These are phyloP conservation scores for Brassicogethes aeneus DNA, from an alignment of 2,888 invertebrate genomes.

Conservation along the genomic window DNA sequence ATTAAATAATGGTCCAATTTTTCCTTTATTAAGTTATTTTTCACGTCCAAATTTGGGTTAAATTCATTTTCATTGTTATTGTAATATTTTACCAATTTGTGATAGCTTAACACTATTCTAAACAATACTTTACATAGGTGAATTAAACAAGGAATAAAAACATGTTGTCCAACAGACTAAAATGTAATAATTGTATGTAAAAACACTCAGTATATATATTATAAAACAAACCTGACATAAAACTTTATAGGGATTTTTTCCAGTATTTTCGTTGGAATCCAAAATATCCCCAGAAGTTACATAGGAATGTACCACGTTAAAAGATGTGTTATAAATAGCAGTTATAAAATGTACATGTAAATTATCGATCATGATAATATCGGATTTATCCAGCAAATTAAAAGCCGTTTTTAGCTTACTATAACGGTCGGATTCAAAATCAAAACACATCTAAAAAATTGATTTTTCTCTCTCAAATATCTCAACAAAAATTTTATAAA, in stretches of 20 bases:
- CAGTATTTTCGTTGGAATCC: slow-evolving; percentile 40
- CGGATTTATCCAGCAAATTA: slow-evolving; percentile 78
- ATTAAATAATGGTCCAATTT: slow-evolving; percentile 81
- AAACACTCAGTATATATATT: not conserved
- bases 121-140: slow-evolving; percentile 83
- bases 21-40: slow-evolving; percentile 64
- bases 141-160: slow-evolving; percentile 66
- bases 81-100: slow-evolving; percentile 72
- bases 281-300: slow-evolving; percentile 36
- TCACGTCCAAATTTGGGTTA: slow-evolving; percentile 40
- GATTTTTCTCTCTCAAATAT: no score
- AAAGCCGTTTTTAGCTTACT: slow-evolving; percentile 82
- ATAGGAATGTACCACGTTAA: slow-evolving; percentile 46
- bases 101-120: slow-evolving; percentile 71
- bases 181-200: slow-evolving; percentile 16
- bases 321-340: slow-evolving; percentile 76
- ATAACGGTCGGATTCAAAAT: slow-evolving; percentile 73
- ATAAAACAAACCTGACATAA: slow-evolving; percentile 52
- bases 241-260: slow-evolving; percentile 70
- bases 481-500: no score
- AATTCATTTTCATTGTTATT: slow-evolving; percentile 40
- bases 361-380: slow-evolving; percentile 84
- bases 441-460: slow-evolving; percentile 46
- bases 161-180: slow-evolving; percentile 48
- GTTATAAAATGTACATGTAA: slow-evolving; percentile 92